Evolutionary conservation across 2,888 invertebrate species (phyloP).

Genomic region (Zele albiditarsus): DNA sequence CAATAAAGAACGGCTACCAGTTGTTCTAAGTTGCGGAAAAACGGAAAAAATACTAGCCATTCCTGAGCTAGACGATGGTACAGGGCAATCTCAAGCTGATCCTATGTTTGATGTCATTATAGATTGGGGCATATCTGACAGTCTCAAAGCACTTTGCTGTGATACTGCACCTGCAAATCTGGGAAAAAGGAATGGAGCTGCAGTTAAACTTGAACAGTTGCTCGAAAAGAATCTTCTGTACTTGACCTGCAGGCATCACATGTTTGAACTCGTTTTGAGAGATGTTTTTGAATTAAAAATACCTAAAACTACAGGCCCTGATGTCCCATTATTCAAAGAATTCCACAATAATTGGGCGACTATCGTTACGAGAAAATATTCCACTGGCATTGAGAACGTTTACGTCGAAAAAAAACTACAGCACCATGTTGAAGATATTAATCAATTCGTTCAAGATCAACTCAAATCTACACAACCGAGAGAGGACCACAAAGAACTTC

Average conservation of each 20-base stretch:
- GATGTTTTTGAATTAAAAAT: conserved; percentile 33
- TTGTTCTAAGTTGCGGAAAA: conserved; percentile 38
- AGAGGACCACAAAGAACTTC: conserved; percentile 50
- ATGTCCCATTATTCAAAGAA: conserved; percentile 31
- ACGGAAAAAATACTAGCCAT: conserved; percentile 41
- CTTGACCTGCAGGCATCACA: conserved; percentile 42
- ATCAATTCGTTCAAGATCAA: conserved; percentile 36
- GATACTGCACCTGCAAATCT: conserved; percentile 44
- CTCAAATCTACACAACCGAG: conserved; percentile 35
- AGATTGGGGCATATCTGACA: conserved; percentile 40
- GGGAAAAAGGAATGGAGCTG: conserved; percentile 37
- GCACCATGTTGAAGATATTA: conserved; percentile 35
- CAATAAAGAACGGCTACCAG: conserved; percentile 38
- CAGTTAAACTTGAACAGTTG: conserved; percentile 35
- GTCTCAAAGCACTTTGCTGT: conserved; percentile 40
- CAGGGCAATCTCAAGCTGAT: conserved; percentile 41
- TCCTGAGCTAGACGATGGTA: conserved; percentile 39
- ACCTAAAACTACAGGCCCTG: conserved; percentile 24
- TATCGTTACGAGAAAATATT: conserved; percentile 24
- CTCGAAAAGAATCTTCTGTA: conserved; percentile 37
- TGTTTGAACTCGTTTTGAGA: conserved; percentile 40
- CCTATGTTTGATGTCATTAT: conserved; percentile 39
- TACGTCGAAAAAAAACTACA: conserved; percentile 25
- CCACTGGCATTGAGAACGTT: conserved; percentile 27
- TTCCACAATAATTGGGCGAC: background rate